Evolutionary conservation across 2,113 vertebrate species (phyloP).

Genomic region (Lamprologus speciosus): DNA sequence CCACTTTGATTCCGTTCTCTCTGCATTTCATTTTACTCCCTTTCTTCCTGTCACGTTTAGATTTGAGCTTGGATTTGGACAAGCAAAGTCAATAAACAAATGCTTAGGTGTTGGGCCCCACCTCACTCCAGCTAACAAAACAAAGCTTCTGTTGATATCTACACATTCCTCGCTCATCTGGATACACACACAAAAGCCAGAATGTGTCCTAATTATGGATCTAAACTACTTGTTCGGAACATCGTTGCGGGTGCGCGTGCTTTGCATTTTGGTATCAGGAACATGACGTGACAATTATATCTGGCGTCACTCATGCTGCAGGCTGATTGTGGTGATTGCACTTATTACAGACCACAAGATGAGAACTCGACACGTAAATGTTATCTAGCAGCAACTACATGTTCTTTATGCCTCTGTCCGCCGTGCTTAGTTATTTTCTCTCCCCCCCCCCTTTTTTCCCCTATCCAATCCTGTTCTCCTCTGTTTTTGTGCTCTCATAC

Average conservation of each 20-base stretch:
- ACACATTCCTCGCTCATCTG: slow-evolving; percentile 40
- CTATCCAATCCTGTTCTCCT: not conserved
- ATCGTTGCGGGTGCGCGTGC: slow-evolving; percentile 5
- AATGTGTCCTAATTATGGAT: not conserved
- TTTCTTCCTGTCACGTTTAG: not conserved
- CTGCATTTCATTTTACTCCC: not conserved
- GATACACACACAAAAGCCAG: not conserved
- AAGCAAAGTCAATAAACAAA: slow-evolving; percentile 46
- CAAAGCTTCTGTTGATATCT: slow-evolving; percentile 52
- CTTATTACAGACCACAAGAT: slow-evolving; percentile 47
- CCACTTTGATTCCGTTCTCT: not conserved
- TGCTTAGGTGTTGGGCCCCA: slow-evolving; percentile 41
- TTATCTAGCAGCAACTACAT: slow-evolving; percentile 8
- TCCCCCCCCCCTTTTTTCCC: accelerated
- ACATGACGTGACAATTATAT: slow-evolving; percentile 49
- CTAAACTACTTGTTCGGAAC: not conserved
- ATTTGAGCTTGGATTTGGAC: slow-evolving; percentile 2
- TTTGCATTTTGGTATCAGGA: slow-evolving; percentile 2
- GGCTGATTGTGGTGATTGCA: slow-evolving; percentile 45
- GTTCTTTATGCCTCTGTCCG: not conserved
- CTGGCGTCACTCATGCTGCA: slow-evolving; percentile 32
- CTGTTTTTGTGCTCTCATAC: not conserved
- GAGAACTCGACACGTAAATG: slow-evolving; percentile 20
- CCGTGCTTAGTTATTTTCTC: not conserved
- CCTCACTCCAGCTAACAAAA: slow-evolving; percentile 58